Evolutionary conservation across 2,113 vertebrate genomes (phyloP), one percentile per base, ranked within the genome.

Genomic region (Toxotes chatareus): DNA sequence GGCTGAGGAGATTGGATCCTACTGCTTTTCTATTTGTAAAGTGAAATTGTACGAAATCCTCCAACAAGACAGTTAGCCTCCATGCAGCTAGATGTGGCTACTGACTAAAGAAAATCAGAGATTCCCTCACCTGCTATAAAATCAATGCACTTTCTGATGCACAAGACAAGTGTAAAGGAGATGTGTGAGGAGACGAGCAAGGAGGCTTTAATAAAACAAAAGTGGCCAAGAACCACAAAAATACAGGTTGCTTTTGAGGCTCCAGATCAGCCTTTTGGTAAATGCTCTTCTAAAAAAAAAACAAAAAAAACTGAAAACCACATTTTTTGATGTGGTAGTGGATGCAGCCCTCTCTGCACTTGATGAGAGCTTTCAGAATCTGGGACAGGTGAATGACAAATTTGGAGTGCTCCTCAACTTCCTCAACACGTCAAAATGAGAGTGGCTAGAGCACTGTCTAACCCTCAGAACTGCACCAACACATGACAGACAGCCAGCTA

Each of bases 1-100:
- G 13, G 71, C 53, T 65, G 71, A 85, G 9, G 66, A 78, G 36
- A 47, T 67, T 68, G 75, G 53, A 51, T 70, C 47, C 0, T 51
- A 49, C 5, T 1, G 19, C 2, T 72, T 71, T 8, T 78, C 3
- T 2, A 69, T 69, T 12, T 77, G 55, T 4, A n/a, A 47, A 53
- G 59, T 5, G 2, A 12, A 56, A 0, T 51, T 34, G 36, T 34
- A 53, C 31, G 13, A 63, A 2, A 42, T 64, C 0, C 51, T 75
- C 27, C 51, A 32, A 2, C 42, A 31, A 53, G 12, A 31, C 44
- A 46, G 13, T 46, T 13, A 19, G 16, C 46, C 46, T 19, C 4
- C 46, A 49, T 67, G 51, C 55, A 72, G 27, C 23, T 59, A 5
- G 38, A 46, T 46, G 14, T 72, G 14, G 38, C 69, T 4, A 38